A percentile compares a stretch with the other conserved stretches of the same genome.
Evolutionary conservation across 2,888 invertebrate genomes (phyloP).

Genomic region (Aethes cnicana): DNA sequence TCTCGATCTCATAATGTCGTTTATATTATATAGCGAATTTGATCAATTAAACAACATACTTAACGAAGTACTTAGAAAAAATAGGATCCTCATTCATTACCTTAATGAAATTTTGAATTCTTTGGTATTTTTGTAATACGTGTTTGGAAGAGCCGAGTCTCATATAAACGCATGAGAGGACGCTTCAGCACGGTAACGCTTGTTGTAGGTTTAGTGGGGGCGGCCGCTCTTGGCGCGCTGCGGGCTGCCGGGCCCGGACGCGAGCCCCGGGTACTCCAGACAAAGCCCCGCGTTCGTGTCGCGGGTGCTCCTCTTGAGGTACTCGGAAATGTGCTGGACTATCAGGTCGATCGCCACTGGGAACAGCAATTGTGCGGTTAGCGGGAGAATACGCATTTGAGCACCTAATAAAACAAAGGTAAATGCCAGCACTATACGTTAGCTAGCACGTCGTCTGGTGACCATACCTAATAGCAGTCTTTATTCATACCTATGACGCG

Average conservation of each 20-base stretch:
- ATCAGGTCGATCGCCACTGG: conserved; percentile 98
- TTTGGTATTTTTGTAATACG: neutral
- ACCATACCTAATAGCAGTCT: too few relatives aligned
- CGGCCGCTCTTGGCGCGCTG: conserved; percentile 68
- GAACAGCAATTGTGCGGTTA: conserved; percentile 68
- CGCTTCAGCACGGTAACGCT: conserved; percentile 4
- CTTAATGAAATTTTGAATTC: too few relatives aligned
- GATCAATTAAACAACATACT: too few relatives aligned
- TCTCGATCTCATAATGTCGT: too few relatives aligned
- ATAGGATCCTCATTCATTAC: too few relatives aligned
- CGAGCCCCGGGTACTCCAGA: conserved; percentile 49
- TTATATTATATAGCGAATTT: too few relatives aligned
- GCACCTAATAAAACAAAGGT: too few relatives aligned
- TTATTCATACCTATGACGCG: too few relatives aligned
- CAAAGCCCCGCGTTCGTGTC: conserved; percentile 42
- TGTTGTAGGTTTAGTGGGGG: conserved; percentile 60
- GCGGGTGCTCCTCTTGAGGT: conserved; percentile 82
- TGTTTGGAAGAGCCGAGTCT: conserved; percentile 2
- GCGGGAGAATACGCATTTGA: too few relatives aligned
- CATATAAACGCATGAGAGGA: neutral
- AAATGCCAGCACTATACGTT: too few relatives aligned
- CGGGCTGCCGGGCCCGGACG: conserved; percentile 68
- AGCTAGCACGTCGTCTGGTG: too few relatives aligned
- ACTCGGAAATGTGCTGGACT: conserved; percentile 97
- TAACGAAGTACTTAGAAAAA: too few relatives aligned